phyloP scores from a whole-genome alignment of 1,140 invertebrate genomes.

The Reticulitermes speratus region DNA sequence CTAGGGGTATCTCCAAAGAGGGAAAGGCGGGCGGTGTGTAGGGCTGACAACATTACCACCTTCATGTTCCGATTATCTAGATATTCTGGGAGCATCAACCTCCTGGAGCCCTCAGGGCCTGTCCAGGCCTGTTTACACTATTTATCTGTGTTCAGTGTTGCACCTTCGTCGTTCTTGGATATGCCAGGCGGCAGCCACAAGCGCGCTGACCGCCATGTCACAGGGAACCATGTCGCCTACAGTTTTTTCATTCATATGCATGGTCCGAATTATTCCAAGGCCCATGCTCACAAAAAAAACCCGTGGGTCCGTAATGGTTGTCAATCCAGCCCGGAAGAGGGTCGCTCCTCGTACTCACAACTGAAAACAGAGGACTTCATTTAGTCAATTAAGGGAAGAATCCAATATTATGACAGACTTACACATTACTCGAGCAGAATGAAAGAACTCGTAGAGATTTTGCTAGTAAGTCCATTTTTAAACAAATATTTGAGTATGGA shows the following conservation, averaged over 20 bases:
- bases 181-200: conserved; percentile 75
- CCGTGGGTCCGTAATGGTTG: conserved; percentile 67
- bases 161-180: conserved; percentile 40
- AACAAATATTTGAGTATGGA: not conserved
- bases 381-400: not conserved
- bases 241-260: conserved; percentile 57
- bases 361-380: not conserved
- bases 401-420: not conserved
- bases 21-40: too few species aligned
- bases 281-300: conserved; percentile 64
- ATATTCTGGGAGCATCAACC: too few species aligned
- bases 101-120: too few species aligned
- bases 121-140: too few species aligned
- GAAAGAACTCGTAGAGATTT: not conserved
- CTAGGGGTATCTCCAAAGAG: too few species aligned
- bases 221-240: conserved; percentile 81
- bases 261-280: conserved; percentile 71
- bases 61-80: too few species aligned
- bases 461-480: not conserved
- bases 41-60: too few species aligned
- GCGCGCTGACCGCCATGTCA: conserved; percentile 75
- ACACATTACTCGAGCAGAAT: not conserved
- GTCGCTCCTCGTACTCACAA: not conserved
- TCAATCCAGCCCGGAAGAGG: conserved; percentile 61
- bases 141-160: too few species aligned